These are phyloP conservation scores for Andricus quercusramuli DNA, from an alignment of 2,888 invertebrate species.

Conservation along the genomic window DNA sequence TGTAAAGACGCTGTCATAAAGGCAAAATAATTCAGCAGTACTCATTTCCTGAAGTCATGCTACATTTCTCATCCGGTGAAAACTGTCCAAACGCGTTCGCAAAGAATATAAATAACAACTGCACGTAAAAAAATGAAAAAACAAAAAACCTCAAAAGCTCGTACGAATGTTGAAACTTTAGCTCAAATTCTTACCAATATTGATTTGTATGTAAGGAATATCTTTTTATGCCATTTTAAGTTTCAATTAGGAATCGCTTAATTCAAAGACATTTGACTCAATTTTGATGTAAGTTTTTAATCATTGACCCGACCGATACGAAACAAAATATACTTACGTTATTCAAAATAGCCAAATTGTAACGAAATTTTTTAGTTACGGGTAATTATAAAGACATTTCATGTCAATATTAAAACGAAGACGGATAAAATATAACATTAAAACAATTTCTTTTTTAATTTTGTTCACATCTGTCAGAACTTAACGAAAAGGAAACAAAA, in stretches of 20 bases:
- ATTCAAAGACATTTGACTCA: neutral
- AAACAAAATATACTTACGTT: no score
- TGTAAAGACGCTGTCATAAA: neutral
- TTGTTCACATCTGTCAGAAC: no score
- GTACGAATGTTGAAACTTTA: neutral
- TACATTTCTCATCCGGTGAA: slow-evolving; percentile 1
- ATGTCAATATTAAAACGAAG: no score
- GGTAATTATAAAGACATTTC: no score
- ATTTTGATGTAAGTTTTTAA: neutral
- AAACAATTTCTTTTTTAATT: no score
- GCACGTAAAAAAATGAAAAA: neutral
- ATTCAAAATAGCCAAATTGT: no score
- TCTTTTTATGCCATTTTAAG: no score
- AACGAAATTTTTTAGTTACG: no score
- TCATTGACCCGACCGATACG: no score
- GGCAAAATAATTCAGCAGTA: neutral
- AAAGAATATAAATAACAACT: neutral
- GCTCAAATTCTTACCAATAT: neutral
- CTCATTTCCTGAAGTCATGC: neutral
- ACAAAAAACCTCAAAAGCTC: neutral
- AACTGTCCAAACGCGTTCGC: neutral
- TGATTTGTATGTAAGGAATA: no score
- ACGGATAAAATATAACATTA: no score
- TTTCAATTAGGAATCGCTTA: neutral
- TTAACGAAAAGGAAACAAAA: no score